phyloP scores from a whole-genome alignment of 2,888 invertebrate species.

The Theretra japonica region DNA sequence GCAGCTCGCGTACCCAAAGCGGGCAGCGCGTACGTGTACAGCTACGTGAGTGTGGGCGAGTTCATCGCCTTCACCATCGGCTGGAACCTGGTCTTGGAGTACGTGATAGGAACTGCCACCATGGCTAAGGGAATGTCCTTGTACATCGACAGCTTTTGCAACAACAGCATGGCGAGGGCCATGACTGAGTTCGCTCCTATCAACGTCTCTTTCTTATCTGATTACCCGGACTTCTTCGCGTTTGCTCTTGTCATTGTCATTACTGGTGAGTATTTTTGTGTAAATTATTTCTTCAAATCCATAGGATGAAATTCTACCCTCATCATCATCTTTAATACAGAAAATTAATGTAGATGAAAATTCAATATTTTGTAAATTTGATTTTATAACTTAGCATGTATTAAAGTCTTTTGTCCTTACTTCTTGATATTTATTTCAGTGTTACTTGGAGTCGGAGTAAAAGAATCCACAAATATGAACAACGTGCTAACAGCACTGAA shows the following conservation, averaged over 20 bases:
- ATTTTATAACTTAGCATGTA: no score
- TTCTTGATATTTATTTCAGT: constrained; percentile 52
- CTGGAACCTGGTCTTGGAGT: constrained; percentile 96
- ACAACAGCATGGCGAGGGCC: constrained; percentile 87
- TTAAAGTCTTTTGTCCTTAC: no score
- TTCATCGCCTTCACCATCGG: constrained; percentile 96
- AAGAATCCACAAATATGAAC: constrained; percentile 93
- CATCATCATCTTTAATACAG: no score
- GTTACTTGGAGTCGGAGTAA: constrained; percentile 89
- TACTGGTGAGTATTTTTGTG: constrained; percentile 82
- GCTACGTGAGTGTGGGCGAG: constrained; percentile 96
- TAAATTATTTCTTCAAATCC: not conserved
- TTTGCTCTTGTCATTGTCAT: constrained; percentile 88
- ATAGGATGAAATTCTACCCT: not conserved
- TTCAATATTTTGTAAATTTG: no score
- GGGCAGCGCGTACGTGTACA: constrained; percentile 96
- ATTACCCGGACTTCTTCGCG: constrained; percentile 92
- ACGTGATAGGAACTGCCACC: constrained; percentile 93
- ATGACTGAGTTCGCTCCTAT: constrained; percentile 88
- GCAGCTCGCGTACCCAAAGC: constrained; percentile 94
- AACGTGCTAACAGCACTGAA: constrained; percentile 96
- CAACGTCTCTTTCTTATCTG: constrained; percentile 86
- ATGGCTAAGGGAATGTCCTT: constrained; percentile 91
- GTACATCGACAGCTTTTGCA: constrained; percentile 89
- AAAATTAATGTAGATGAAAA: no score